Base-by-base conservation (phyloP, 2,888 invertebrate genomes). In the Eristalis pertinax region DNA sequence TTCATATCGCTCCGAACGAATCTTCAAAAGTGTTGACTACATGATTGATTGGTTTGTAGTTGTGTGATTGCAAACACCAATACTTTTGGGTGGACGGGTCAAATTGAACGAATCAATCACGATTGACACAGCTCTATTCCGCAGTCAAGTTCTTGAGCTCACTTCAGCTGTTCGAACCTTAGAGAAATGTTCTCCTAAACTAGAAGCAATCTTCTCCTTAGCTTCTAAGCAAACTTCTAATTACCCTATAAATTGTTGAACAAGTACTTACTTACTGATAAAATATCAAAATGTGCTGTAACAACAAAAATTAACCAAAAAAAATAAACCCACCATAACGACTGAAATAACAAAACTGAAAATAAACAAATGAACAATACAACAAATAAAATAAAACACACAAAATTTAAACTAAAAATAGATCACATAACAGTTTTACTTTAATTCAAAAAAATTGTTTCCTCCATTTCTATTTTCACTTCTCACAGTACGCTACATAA, bases 351-450 rank as follows among this genome's bases (percentile, higher is more conserved):
- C 74, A 43, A 56, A 62, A 65, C 69, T 4, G 63, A 50, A 41
- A 1, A 56, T 26, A n/a, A 3, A 74, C 64, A 10, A 2, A 67
- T n/a, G 41, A 11, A 11, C 13, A 78, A 58, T 22, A 19, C 29
- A 26, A 15, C 29, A 60, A 60, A 67, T 11, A 73, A 80, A 80
- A 84, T 68, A 76, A 87, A 84, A 87, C 50, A 76, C 83, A 80
- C 75, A 87, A 87, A 73, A 73, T 62, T 64, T 62, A 84, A 87
- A 84, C 76, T 84, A 87, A 87, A 87, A 87, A 80, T 84, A 87
- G 87, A 87, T 87, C 87, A 87, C 87, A 87, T 87, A 87, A 87
- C 84, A 87, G 87, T 87, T 87, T 84, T 84, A 87, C 87, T 87
- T 87, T 87, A 87, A 84, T 87, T 84, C 83, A 84, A 79, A 19